Evolutionary conservation across 2,113 vertebrate genomes (phyloP).

Genomic region (Sylvietta virens): DNA sequence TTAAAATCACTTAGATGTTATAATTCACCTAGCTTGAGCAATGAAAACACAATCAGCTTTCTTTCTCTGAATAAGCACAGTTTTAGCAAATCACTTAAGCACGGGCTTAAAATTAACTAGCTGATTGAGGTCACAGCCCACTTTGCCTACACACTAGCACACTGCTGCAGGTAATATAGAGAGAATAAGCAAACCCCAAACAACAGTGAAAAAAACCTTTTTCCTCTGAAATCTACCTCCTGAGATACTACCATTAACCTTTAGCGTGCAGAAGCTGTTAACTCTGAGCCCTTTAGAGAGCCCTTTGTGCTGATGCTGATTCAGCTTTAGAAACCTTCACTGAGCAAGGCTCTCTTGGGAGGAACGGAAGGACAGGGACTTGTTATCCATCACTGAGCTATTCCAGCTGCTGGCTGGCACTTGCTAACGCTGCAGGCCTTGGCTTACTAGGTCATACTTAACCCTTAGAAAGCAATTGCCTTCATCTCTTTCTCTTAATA

Average conservation of each 20-base stretch:
- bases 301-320: not conserved
- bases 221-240: not conserved
- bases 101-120: slow-evolving; percentile 34
- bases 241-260: not conserved
- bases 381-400: not conserved
- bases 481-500: not conserved
- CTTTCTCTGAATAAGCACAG: slow-evolving; percentile 26
- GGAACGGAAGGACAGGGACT: not conserved
- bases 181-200: not conserved
- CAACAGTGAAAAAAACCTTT: not conserved
- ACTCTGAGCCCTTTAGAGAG: not conserved
- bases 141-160: not conserved
- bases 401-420: not conserved
- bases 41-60: not conserved
- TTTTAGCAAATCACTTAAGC: slow-evolving; percentile 42
- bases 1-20: not conserved
- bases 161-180: slow-evolving; percentile 10
- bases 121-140: slow-evolving; percentile 56
- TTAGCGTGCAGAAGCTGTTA: not conserved
- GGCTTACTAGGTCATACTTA: not conserved
- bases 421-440: not conserved
- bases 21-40: not conserved
- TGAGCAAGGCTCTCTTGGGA: not conserved
- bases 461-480: not conserved
- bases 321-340: not conserved